A percentile compares a stretch with the other conserved stretches of the same genome.
phyloP scores from a whole-genome alignment of 2,797 vertebrate genomes.

The Esox lucius region DNA sequence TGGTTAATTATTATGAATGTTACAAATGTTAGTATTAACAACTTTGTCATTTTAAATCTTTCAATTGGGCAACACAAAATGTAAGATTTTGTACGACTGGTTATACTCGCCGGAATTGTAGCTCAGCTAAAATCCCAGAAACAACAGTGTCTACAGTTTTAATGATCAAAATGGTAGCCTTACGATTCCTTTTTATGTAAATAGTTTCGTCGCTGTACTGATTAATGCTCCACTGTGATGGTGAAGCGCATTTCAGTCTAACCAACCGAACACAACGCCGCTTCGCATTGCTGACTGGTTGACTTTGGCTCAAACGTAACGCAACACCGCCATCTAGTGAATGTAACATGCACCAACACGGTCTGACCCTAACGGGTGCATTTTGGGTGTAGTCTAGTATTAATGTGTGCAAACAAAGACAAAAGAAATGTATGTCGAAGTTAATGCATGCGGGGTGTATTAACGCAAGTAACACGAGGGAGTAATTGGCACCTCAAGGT shows the following conservation, averaged over 20 bases:
- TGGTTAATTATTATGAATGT: too few relatives aligned
- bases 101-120: not conserved
- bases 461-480: too few relatives aligned
- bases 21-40: not conserved
- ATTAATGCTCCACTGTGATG: not conserved
- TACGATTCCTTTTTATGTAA: not conserved
- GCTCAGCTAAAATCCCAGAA: not conserved
- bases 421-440: not conserved
- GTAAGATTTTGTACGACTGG: not conserved
- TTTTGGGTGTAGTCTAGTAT: not conserved
- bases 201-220: not conserved
- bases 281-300: not conserved
- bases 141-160: not conserved
- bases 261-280: not conserved
- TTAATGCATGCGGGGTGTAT: not conserved
- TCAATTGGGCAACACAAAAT: not conserved
- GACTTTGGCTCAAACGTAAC: not conserved
- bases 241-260: not conserved
- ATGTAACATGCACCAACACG: not conserved
- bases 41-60: not conserved
- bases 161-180: not conserved
- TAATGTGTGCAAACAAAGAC: not conserved
- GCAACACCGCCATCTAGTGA: constrained; percentile 16
- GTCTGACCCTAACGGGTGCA: not conserved
- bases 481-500: not conserved